Conservation (phyloP, 2,113 vertebrate genomes). For the Atherinomorus stipes region DNA sequence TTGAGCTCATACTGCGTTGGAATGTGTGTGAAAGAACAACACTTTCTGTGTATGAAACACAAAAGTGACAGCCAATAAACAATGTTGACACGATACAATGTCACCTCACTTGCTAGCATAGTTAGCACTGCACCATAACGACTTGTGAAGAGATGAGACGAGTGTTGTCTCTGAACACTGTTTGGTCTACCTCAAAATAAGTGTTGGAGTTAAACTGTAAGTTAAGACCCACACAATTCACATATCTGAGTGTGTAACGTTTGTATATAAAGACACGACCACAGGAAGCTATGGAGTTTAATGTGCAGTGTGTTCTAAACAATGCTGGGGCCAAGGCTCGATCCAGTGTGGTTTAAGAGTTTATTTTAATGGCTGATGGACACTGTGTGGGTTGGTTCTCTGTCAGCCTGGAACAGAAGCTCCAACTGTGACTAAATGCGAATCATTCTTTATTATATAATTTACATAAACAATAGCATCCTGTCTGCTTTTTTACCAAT, state of each 20-base stretch:
- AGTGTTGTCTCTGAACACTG: constrained; percentile 47
- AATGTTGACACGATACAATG: constrained; percentile 53
- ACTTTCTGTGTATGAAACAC: constrained; percentile 36
- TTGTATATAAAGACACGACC: constrained; percentile 30
- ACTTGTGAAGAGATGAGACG: constrained; percentile 47
- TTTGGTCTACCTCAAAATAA: constrained; percentile 68
- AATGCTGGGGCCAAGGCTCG: constrained; percentile 26
- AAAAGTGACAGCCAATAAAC: constrained; percentile 51
- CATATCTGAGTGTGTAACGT: constrained; percentile 43
- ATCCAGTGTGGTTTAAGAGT: constrained; percentile 51
- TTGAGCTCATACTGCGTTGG: constrained; percentile 9
- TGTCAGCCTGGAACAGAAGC: constrained; percentile 35
- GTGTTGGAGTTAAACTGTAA: constrained; percentile 36
- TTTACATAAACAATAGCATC: constrained; percentile 38
- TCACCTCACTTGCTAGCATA: constrained; percentile 49
- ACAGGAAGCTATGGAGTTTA: constrained; percentile 37
- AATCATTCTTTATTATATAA: constrained; percentile 45
- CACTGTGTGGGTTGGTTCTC: constrained; percentile 46
- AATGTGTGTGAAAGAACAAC: neutral
- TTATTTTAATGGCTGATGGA: constrained; percentile 56
- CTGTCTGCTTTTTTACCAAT: constrained; percentile 18
- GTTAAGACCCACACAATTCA: constrained; percentile 48
- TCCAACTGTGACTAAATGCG: constrained; percentile 35
- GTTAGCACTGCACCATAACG: constrained; percentile 60
- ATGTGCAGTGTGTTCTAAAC: constrained; percentile 40